Percentiles rank a stretch among this genome's conserved stretches.
phyloP scores from a whole-genome alignment of 2,113 vertebrate genomes.

The Baryphthengus martii region DNA sequence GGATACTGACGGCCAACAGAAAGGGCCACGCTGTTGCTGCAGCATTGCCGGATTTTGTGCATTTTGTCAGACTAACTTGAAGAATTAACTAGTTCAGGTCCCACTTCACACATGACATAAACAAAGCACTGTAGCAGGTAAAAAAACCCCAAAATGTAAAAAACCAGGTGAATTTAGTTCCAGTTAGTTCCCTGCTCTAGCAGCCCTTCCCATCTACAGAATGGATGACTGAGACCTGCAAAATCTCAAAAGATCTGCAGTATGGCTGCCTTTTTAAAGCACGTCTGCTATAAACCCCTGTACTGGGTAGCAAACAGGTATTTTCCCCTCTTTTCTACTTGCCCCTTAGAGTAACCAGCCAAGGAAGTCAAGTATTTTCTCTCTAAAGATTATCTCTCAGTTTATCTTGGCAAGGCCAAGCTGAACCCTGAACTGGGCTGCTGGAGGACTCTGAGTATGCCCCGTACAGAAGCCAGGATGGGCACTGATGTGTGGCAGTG shows the following conservation, averaged over 20 bases:
- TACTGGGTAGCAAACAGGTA: not conserved
- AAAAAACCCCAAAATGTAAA: not conserved
- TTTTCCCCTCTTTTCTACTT: not conserved
- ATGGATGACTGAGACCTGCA: not conserved
- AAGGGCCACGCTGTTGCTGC: not conserved
- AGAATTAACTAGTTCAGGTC: not conserved
- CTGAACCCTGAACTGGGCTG: not conserved
- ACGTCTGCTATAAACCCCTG: not conserved
- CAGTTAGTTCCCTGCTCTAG: not conserved
- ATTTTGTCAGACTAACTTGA: not conserved
- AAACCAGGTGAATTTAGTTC: not conserved
- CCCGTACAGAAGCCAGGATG: accelerated
- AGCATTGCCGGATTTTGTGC: not conserved
- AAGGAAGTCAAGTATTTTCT: not conserved
- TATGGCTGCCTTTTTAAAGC: not conserved
- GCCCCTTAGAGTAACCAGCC: not conserved
- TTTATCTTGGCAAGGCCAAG: not conserved
- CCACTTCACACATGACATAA: not conserved
- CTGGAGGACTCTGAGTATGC: not conserved
- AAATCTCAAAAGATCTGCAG: not conserved
- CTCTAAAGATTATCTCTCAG: not conserved
- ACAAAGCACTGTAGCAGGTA: not conserved
- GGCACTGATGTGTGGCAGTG: not conserved
- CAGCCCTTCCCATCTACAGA: not conserved
- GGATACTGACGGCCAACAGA: not conserved